A percentile compares a stretch with the other conserved stretches of the same genome.
Conservation (phyloP, 2,888 invertebrate species). For the Parascotia fuliginaria region DNA sequence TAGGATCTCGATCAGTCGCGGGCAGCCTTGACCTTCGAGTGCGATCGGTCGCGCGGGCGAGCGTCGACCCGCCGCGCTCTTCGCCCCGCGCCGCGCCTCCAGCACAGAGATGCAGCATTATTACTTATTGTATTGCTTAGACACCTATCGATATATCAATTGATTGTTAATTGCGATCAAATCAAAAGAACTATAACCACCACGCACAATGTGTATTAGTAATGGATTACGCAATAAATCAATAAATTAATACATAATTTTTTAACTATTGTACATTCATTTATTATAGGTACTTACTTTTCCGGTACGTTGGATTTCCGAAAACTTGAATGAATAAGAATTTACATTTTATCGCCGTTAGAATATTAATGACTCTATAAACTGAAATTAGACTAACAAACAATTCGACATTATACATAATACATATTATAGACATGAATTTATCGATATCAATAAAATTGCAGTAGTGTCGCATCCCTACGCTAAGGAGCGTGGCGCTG, state of each 20-base stretch:
- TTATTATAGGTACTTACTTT: not conserved
- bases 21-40: constrained; percentile 82
- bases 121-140: constrained; percentile 22
- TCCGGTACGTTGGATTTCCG: not conserved
- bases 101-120: constrained; percentile 50
- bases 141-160: constrained; percentile 39
- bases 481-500: constrained; percentile 23
- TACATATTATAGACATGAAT: not conserved
- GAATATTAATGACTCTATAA: not conserved
- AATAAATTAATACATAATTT: too few species aligned
- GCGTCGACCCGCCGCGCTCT: constrained; percentile 68
- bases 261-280: not conserved
- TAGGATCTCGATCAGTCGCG: constrained; percentile 68
- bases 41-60: constrained; percentile 79
- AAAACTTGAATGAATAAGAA: not conserved
- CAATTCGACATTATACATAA: too few species aligned
- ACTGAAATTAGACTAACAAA: not conserved
- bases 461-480: constrained; percentile 24
- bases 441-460: constrained; percentile 24
- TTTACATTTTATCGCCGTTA: not conserved
- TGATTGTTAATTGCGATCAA: constrained; percentile 16
- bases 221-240: constrained; percentile 13
- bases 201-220: not conserved
- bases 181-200: constrained; percentile 6
- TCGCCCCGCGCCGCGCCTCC: constrained; percentile 50